Evolutionary conservation across 2,888 invertebrate genomes (phyloP).

Genomic region (Andricus curvator): DNA sequence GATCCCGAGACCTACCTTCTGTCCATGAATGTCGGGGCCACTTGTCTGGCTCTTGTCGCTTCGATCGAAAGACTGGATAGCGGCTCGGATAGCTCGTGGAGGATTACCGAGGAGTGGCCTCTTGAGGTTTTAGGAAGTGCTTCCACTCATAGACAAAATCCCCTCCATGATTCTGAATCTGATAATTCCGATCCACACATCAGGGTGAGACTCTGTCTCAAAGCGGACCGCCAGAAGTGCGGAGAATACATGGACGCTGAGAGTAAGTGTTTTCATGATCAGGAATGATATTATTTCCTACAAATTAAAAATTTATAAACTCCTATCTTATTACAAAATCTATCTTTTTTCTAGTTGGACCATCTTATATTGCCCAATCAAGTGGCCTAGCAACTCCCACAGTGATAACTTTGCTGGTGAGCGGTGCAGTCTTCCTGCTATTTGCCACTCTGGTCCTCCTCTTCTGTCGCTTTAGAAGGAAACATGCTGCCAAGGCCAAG

Average conservation of each 20-base stretch:
- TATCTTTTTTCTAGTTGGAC: conserved; percentile 83
- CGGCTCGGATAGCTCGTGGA: conserved; percentile 81
- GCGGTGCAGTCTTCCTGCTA: conserved; percentile 88
- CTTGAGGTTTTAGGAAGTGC: conserved; percentile 86
- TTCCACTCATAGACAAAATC: conserved; percentile 85
- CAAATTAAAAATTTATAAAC: not conserved
- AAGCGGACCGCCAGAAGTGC: conserved; percentile 89
- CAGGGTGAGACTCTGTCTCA: conserved; percentile 89
- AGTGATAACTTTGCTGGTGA: conserved; percentile 87
- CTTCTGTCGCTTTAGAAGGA: conserved; percentile 92
- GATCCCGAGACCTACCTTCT: conserved; percentile 88
- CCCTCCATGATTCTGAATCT: conserved; percentile 82
- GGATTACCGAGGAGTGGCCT: conserved; percentile 86
- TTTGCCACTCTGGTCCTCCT: conserved; percentile 88
- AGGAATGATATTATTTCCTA: not conserved
- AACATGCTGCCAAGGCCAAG: conserved; percentile 89
- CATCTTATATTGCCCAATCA: conserved; percentile 89
- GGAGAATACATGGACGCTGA: conserved; percentile 91
- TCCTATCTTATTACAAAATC: conserved; percentile 21
- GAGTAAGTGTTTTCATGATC: conserved; percentile 82
- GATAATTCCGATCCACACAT: conserved; percentile 83
- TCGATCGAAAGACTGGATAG: conserved; percentile 86
- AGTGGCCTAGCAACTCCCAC: conserved; percentile 88
- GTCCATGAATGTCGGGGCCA: conserved; percentile 89
- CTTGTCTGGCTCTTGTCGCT: conserved; percentile 88